Base-by-base conservation (phyloP, 2,797 vertebrate genomes). In the Lycodopsis pacificus region DNA sequence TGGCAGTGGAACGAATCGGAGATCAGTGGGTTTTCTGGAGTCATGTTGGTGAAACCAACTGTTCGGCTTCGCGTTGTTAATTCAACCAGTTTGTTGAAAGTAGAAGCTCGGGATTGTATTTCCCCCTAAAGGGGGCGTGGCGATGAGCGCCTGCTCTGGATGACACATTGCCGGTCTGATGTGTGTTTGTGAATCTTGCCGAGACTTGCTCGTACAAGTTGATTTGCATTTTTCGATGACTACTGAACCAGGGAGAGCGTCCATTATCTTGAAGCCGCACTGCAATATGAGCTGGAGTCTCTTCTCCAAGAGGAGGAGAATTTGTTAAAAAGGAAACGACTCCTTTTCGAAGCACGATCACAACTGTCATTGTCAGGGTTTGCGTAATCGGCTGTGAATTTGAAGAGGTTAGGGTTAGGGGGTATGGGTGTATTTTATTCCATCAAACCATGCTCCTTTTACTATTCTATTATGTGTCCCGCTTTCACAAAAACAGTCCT, bases 171-270 rank as follows among this genome's bases (percentile, higher is more conserved):
- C 14, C 11, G 7, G 7, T 0, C 46, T 27, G 46, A 40, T 64
- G 57, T 13, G 5, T 62, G 32, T 69, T 57, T 63, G 56, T 63
- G 48, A 53, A 59, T 81, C 17, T 57, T n/a, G 54, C 6, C 25
- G 14, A 19, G 49, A 44, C 69, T 40, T 30, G 70, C 72, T 75
- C 68, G 36, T 62, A 22, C 73, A 30, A 40, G 57, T 57, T 62
- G 25, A 54, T 48, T 54, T 22, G 20, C 49, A 13, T 61, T 46
- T 46, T 10, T 5, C 20, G 46, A 25, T 61, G 72, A 51, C 22
- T 51, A 17, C 42, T 44, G 56, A 77, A 80, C 49, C 22, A 59
- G 14, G 25, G 22, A 34, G 53, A 27, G 27, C 8, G 36, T 48
- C 62, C 48, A 0, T 72, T 76, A 30, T 44, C 30, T 7, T 2